phyloP scores from a whole-genome alignment of 1,140 invertebrate species.

The Drosophila kohkoa region DNA sequence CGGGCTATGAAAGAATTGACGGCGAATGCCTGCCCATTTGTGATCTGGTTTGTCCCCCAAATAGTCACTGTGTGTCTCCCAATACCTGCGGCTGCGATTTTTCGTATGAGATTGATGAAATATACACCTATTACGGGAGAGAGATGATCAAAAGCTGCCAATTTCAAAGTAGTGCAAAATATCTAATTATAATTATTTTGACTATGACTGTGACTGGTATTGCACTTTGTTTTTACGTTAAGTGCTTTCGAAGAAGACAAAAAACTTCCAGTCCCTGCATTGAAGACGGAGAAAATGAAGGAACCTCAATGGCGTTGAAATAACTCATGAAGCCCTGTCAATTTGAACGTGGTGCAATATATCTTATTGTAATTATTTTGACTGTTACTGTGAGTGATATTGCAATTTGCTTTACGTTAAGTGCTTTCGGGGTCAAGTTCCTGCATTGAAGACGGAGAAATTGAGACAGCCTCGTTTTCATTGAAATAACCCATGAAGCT shows the following conservation, averaged over 20 bases:
- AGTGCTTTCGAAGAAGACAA: not conserved
- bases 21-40: conserved; percentile 1
- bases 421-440: too few species aligned
- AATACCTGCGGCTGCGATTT: conserved; percentile 3
- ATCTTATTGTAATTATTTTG: not conserved
- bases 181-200: not conserved
- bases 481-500: too few species aligned
- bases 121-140: not conserved
- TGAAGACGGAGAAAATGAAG: not conserved
- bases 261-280: not conserved
- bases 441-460: not conserved
- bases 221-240: too few species aligned
- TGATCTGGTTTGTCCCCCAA: conserved; percentile 17
- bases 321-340: not conserved
- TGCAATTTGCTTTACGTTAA: too few species aligned
- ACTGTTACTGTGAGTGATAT: not conserved
- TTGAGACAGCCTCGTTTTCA: too few species aligned
- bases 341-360: not conserved
- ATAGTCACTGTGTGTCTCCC: not conserved
- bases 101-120: not conserved
- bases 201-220: not conserved
- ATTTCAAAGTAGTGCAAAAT: not conserved
- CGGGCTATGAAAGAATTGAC: not conserved
- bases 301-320: too few species aligned
- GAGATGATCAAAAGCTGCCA: conserved; percentile 7